Conservation (phyloP, 2,113 vertebrate species). For the Ia io region DNA sequence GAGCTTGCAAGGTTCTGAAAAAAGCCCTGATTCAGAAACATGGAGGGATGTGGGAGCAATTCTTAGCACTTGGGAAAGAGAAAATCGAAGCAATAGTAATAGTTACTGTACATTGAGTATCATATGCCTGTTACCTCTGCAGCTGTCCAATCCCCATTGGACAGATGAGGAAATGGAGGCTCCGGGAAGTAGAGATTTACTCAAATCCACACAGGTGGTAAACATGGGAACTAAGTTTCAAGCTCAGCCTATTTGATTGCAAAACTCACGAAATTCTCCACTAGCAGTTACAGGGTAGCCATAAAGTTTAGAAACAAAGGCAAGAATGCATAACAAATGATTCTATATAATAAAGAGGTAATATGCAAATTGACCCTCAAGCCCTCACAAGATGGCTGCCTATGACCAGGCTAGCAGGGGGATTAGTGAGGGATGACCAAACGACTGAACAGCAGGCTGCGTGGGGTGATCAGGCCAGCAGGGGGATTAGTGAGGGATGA, state of each 20-base stretch:
- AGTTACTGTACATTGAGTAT: background rate
- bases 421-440: too few species aligned
- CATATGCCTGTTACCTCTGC: background rate
- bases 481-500: too few species aligned
- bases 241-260: background rate
- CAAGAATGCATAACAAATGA: background rate
- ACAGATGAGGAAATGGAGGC: background rate
- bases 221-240: background rate
- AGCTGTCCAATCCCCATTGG: background rate
- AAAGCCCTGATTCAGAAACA: background rate
- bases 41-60: background rate
- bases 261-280: background rate
- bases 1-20: background rate
- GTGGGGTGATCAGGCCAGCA: too few species aligned
- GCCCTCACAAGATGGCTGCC: too few species aligned
- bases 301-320: background rate
- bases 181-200: background rate
- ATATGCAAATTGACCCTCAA: too few species aligned
- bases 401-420: too few species aligned
- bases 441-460: too few species aligned
- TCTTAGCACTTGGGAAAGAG: background rate
- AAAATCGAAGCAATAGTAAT: fast-evolving
- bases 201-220: background rate
- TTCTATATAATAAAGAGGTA: too few species aligned
- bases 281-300: background rate